These are phyloP conservation scores for Trichopoda pennipes DNA, from an alignment of 2,888 invertebrate species.

Conservation along the genomic window DNA sequence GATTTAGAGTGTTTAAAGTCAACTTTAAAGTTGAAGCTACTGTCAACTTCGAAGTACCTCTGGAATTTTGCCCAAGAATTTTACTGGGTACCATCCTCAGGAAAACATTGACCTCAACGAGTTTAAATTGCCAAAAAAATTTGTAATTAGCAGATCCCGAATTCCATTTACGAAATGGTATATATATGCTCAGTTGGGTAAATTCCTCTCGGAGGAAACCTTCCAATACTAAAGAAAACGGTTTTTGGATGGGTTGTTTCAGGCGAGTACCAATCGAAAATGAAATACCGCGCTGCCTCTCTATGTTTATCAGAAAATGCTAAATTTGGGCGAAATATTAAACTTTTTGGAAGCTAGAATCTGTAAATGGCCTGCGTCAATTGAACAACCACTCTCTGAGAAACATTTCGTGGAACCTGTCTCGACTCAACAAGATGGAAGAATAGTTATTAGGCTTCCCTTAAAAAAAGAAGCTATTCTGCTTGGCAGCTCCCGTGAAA, in stretches of 20 bases:
- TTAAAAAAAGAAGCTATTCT: neutral
- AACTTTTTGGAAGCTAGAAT: slow-evolving; percentile 40
- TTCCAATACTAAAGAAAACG: no score
- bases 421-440: slow-evolving; percentile 11
- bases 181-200: slow-evolving; percentile 10
- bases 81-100: slow-evolving; percentile 49
- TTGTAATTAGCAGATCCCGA: slow-evolving; percentile 58
- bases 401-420: slow-evolving; percentile 48
- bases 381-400: slow-evolving; percentile 36
- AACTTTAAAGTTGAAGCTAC: slow-evolving; percentile 34
- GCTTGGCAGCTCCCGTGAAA: slow-evolving; percentile 56
- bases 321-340: slow-evolving; percentile 21
- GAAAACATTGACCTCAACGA: slow-evolving; percentile 17
- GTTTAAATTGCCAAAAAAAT: slow-evolving; percentile 39
- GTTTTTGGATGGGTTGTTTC: slow-evolving; percentile 48
- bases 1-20: slow-evolving; percentile 13
- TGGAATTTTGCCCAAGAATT: slow-evolving; percentile 31
- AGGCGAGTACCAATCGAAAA: slow-evolving; percentile 3
- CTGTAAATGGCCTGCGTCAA: slow-evolving; percentile 9
- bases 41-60: slow-evolving; percentile 33
- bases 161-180: slow-evolving; percentile 43
- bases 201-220: no score
- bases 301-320: neutral
- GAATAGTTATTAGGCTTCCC: no score
- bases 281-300: neutral